These are phyloP conservation scores for Miichthys miiuy DNA, from an alignment of 2,797 vertebrate genomes.

Conservation along the genomic window DNA sequence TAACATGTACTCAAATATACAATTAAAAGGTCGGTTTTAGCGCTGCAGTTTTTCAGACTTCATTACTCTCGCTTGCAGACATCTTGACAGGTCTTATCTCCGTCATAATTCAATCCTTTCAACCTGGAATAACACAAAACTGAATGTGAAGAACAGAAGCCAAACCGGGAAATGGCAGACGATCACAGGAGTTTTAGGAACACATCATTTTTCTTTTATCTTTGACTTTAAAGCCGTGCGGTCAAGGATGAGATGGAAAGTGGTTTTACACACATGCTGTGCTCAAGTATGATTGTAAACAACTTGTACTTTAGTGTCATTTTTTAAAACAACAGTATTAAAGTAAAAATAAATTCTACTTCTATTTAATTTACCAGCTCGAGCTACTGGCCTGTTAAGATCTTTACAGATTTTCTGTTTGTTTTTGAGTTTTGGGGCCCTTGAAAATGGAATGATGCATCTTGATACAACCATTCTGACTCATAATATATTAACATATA, in stretches of 20 bases:
- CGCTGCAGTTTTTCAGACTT: conserved; percentile 1
- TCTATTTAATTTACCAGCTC: not conserved
- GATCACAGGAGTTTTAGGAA: conserved; percentile 44
- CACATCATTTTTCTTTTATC: conserved; percentile 20
- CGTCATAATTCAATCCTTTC: conserved; percentile 50
- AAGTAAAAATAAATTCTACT: not conserved
- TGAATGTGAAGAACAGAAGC: conserved; percentile 28
- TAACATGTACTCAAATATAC: conserved; percentile 15
- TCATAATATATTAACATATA: too few species aligned
- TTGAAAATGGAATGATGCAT: too few species aligned
- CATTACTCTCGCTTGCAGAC: conserved; percentile 34
- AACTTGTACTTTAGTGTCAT: not conserved
- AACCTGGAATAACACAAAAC: conserved; percentile 37
- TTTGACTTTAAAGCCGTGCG: not conserved
- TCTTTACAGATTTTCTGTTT: too few species aligned
- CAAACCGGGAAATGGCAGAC: conserved; percentile 39
- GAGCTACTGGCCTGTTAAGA: too few species aligned
- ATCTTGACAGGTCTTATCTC: conserved; percentile 51
- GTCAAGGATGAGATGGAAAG: not conserved
- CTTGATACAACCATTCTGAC: too few species aligned
- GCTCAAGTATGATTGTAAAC: not conserved
- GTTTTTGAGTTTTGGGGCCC: too few species aligned
- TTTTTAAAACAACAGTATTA: not conserved
- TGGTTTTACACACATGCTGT: not conserved
- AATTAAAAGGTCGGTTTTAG: conserved; percentile 4